Conservation (phyloP, 2,888 invertebrate species). For the Folsomia candida region DNA sequence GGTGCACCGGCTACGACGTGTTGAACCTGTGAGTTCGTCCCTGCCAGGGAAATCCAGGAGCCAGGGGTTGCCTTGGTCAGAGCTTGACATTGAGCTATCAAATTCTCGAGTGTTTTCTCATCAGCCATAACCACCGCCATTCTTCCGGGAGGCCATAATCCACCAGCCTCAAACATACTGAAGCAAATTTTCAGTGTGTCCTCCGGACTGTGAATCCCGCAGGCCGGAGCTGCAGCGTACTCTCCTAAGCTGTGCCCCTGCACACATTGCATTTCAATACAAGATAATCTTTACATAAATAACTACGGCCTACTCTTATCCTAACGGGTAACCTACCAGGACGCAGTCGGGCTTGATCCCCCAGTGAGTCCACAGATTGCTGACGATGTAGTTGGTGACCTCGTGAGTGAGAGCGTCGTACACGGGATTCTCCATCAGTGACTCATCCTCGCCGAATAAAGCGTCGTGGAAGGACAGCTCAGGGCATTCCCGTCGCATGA, state of each 20-base stretch:
- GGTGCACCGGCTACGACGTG: not conserved
- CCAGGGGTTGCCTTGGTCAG: not conserved
- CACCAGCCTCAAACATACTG: not conserved
- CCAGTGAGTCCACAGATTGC: not conserved
- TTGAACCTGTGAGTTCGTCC: constrained; percentile 10
- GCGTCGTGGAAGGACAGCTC: not conserved
- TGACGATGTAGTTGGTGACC: not conserved
- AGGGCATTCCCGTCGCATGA: not conserved
- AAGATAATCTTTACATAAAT: too few species aligned
- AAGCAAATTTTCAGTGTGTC: constrained; percentile 1
- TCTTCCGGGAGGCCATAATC: not conserved
- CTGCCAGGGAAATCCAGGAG: constrained; percentile 21
- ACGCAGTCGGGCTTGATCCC: constrained; percentile 10
- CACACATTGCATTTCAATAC: too few species aligned
- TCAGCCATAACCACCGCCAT: not conserved
- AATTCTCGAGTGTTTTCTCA: not conserved
- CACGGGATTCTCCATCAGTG: not conserved
- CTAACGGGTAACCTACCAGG: too few species aligned
- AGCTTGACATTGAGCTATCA: not conserved
- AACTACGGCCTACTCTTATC: too few species aligned
- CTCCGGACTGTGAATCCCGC: constrained; percentile 2
- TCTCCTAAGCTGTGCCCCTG: constrained; percentile 23
- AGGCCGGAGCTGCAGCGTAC: constrained; percentile 8
- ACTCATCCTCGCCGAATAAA: not conserved
- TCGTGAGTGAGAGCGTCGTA: not conserved